Evolutionary conservation across 2,888 invertebrate genomes (phyloP).

Genomic region (Idaea straminata): DNA sequence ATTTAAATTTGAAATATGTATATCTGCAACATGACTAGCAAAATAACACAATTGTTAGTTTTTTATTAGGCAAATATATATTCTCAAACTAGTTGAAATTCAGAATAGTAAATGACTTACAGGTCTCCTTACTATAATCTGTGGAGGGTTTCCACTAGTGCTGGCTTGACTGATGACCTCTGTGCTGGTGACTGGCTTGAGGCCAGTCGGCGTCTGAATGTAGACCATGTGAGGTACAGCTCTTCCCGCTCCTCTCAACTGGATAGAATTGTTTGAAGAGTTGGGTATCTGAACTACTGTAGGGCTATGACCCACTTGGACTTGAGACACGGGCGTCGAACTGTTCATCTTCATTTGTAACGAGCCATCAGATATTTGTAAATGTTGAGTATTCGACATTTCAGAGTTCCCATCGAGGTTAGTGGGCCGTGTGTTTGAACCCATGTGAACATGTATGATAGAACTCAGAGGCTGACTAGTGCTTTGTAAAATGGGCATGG

Average conservation of each 20-base stretch:
- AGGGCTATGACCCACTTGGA: conserved; percentile 60
- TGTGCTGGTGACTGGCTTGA: conserved; percentile 71
- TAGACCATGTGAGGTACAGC: conserved; percentile 81
- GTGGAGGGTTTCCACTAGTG: conserved; percentile 73
- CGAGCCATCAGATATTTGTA: conserved; percentile 56
- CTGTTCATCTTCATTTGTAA: conserved; percentile 64
- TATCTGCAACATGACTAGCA: neutral
- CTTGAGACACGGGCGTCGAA: conserved; percentile 56
- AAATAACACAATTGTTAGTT: conserved; percentile 3
- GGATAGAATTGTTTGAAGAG: conserved; percentile 62
- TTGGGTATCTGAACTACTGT: conserved; percentile 66
- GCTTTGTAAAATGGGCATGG: conserved; percentile 68
- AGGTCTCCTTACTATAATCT: conserved; percentile 75
- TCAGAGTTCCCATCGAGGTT: conserved; percentile 62
- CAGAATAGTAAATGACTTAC: conserved; percentile 58
- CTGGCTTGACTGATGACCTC: conserved; percentile 74
- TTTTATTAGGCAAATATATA: neutral
- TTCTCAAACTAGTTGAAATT: neutral
- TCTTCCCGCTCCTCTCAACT: conserved; percentile 58
- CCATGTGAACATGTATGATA: conserved; percentile 74
- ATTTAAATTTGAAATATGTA: conserved; percentile 13
- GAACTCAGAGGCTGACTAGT: conserved; percentile 61
- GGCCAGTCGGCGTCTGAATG: conserved; percentile 77
- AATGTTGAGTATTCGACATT: conserved; percentile 59
- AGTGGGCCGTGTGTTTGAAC: conserved; percentile 53